These are phyloP conservation scores for Heteromyza rotundicornis DNA, from an alignment of 2,888 invertebrate species.

Conservation along the genomic window DNA sequence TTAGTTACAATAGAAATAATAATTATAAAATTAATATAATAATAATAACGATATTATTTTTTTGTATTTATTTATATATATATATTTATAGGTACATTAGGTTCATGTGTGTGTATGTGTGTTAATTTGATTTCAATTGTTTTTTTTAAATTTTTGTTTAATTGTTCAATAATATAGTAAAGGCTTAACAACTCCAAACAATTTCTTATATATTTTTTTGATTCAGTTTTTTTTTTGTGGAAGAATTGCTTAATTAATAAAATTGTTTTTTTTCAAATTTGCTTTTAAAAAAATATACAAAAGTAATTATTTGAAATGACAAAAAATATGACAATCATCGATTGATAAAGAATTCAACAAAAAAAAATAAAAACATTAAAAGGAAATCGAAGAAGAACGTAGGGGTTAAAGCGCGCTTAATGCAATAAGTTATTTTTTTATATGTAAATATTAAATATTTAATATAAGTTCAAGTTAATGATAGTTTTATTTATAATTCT, in stretches of 20 bases:
- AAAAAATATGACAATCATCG: constrained; percentile 10
- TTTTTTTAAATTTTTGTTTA: neutral
- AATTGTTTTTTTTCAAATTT: too few relatives aligned
- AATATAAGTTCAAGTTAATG: neutral
- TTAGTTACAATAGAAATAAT: neutral
- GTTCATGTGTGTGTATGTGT: neutral
- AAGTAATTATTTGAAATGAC: too few relatives aligned
- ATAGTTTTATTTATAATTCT: neutral
- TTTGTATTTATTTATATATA: too few relatives aligned
- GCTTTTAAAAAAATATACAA: too few relatives aligned
- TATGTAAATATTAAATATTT: neutral
- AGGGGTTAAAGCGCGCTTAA: neutral
- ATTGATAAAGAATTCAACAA: too few relatives aligned
- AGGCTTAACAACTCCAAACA: too few relatives aligned
- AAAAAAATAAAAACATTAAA: constrained; percentile 5
- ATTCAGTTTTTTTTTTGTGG: too few relatives aligned
- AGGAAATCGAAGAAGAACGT: constrained; percentile 1
- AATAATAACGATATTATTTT: constrained; percentile 11
- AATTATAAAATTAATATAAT: constrained; percentile 1
- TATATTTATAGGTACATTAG: constrained; percentile 15
- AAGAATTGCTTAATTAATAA: too few relatives aligned
- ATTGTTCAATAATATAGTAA: too few relatives aligned
- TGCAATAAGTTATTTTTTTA: too few relatives aligned
- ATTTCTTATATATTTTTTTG: too few relatives aligned
- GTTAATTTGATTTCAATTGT: neutral